Conservation (phyloP, 2,113 vertebrate species). For the Corythaeola cristata region DNA sequence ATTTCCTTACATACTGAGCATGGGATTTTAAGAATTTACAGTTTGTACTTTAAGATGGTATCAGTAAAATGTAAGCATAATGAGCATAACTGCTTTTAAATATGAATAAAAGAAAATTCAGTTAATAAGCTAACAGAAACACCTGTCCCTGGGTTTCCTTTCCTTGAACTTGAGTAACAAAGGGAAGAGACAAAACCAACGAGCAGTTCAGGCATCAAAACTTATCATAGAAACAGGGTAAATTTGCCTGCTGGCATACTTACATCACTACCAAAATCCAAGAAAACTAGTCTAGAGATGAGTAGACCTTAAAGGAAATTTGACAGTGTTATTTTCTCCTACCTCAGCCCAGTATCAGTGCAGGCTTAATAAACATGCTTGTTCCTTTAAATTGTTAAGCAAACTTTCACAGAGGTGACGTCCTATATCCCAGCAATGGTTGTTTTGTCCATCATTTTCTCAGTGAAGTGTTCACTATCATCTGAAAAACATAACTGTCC, state of each 20-base stretch:
- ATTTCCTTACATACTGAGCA: background rate
- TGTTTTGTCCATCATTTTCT: background rate
- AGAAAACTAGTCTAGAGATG: background rate
- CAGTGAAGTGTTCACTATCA: background rate
- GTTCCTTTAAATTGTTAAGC: background rate
- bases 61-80: background rate
- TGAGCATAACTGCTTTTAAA: background rate
- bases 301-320: background rate
- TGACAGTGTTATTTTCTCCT: background rate
- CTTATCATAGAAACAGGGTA: accelerated
- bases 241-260: background rate
- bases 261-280: background rate
- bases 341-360: background rate
- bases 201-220: background rate
- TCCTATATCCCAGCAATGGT: background rate
- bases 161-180: background rate
- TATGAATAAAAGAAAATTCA: background rate
- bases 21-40: background rate
- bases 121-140: background rate
- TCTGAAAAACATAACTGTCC: background rate
- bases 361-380: background rate
- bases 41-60: background rate
- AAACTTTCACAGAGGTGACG: background rate
- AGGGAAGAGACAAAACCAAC: background rate
- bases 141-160: background rate